A percentile compares a stretch with the other conserved stretches of the same genome.
These are phyloP conservation scores for Tribolium madens DNA, from an alignment of 1,140 invertebrate species.

Conservation along the genomic window DNA sequence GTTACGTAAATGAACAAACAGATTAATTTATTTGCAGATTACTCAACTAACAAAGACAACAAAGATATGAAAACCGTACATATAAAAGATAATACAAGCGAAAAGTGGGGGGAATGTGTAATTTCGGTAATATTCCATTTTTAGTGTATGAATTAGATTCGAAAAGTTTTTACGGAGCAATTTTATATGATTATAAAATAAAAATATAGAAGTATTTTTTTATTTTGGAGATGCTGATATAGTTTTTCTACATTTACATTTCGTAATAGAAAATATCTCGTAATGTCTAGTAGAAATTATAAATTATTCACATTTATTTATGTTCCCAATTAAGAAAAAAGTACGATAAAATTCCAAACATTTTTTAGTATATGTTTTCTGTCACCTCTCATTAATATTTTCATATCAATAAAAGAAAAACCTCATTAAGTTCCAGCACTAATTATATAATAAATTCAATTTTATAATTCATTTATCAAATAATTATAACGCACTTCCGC, in stretches of 20 bases:
- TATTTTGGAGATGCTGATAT: neutral
- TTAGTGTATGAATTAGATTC: neutral
- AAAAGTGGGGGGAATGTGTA: neutral
- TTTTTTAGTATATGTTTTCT: neutral
- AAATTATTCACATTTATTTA: neutral
- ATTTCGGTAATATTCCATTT: neutral
- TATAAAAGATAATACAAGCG: neutral
- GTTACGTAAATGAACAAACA: slow-evolving; percentile 26
- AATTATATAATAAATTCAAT: neutral
- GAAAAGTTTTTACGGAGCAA: slow-evolving; percentile 11
- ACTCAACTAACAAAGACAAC: slow-evolving; percentile 28
- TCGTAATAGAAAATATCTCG: neutral
- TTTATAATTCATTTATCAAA: neutral
- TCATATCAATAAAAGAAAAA: neutral
- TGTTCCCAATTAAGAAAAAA: neutral
- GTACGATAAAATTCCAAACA: neutral
- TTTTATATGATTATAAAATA: neutral
- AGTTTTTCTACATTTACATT: neutral
- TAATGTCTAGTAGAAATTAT: neutral
- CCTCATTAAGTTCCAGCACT: neutral
- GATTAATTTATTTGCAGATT: slow-evolving; percentile 34
- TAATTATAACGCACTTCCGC: neutral
- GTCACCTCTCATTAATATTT: neutral
- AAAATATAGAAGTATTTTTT: neutral
- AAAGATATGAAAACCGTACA: slow-evolving; percentile 6